Conservation (phyloP, 2,113 vertebrate genomes). For the Protomyctophum bolini region DNA sequence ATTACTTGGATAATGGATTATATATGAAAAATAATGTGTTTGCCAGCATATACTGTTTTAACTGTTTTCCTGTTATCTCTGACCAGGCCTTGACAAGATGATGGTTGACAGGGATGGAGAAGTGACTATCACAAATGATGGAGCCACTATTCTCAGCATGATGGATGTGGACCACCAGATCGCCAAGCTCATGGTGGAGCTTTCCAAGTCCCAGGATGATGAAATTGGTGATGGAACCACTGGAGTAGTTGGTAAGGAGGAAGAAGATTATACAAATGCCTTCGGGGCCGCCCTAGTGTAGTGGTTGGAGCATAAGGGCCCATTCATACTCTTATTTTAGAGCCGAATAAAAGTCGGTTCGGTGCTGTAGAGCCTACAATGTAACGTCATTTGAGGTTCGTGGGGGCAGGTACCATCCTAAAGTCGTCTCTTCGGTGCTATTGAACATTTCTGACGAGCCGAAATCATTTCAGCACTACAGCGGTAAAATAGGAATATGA, state of each 20-base stretch:
- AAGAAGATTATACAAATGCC: background rate
- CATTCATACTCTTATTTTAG: too few relatives aligned
- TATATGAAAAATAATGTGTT: too few relatives aligned
- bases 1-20: too few relatives aligned
- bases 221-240: conserved; percentile 99
- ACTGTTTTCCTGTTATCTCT: background rate
- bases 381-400: too few relatives aligned
- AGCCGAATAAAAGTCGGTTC: too few relatives aligned
- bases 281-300: background rate
- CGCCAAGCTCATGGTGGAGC: conserved; percentile 97
- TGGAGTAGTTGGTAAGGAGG: conserved; percentile 92
- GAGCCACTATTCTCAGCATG: conserved; percentile 96
- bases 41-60: background rate
- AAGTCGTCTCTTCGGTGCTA: too few relatives aligned
- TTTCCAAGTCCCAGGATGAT: conserved; percentile 98
- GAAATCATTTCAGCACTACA: too few relatives aligned
- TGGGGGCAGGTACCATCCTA: too few relatives aligned
- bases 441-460: too few relatives aligned
- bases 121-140: conserved; percentile 98
- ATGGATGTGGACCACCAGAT: conserved; percentile 99
- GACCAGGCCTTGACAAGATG: conserved; percentile 96
- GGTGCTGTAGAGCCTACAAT: too few relatives aligned
- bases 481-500: too few relatives aligned
- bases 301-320: too few relatives aligned
- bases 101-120: conserved; percentile 98